Evolutionary conservation across 2,888 invertebrate genomes (phyloP).

Genomic region (Nymphalis urticae): DNA sequence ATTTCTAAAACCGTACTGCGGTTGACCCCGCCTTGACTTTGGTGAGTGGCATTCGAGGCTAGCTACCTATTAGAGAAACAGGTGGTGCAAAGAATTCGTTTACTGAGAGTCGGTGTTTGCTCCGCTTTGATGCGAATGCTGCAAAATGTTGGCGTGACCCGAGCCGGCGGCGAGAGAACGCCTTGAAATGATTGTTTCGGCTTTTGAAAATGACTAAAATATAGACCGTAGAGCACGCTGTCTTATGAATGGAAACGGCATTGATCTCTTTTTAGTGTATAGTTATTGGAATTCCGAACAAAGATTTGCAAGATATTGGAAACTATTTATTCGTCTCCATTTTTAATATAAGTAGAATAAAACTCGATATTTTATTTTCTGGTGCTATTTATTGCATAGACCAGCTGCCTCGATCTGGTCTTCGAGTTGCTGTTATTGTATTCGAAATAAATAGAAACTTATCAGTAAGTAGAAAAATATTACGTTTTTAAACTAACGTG

Average conservation of each 20-base stretch:
- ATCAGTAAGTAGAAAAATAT: neutral
- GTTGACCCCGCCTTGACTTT: conserved; percentile 38
- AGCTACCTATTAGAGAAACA: conserved; percentile 27
- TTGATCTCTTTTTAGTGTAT: neutral
- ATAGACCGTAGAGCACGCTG: neutral
- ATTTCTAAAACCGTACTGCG: conserved; percentile 36
- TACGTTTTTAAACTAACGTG: neutral
- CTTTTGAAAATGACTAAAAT: conserved; percentile 7
- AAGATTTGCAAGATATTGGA: conserved; percentile 10
- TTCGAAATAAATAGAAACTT: neutral
- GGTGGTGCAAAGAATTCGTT: conserved; percentile 32
- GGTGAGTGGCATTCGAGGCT: conserved; percentile 28
- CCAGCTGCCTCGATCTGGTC: neutral
- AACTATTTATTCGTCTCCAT: conserved; percentile 7
- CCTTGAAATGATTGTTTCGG: conserved; percentile 25
- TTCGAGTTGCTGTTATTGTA: conserved; percentile 1
- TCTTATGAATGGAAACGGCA: conserved; percentile 2
- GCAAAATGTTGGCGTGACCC: conserved; percentile 26
- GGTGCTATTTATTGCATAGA: neutral
- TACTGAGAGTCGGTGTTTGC: conserved; percentile 25
- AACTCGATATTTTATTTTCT: conserved; percentile 10
- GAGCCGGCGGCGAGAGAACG: conserved; percentile 17
- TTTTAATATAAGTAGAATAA: conserved; percentile 18
- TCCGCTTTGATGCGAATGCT: conserved; percentile 14
- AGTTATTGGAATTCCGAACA: conserved; percentile 1